These are phyloP conservation scores for Urophycis tenuis DNA, from an alignment of 2,797 vertebrate genomes.

Conservation along the genomic window DNA sequence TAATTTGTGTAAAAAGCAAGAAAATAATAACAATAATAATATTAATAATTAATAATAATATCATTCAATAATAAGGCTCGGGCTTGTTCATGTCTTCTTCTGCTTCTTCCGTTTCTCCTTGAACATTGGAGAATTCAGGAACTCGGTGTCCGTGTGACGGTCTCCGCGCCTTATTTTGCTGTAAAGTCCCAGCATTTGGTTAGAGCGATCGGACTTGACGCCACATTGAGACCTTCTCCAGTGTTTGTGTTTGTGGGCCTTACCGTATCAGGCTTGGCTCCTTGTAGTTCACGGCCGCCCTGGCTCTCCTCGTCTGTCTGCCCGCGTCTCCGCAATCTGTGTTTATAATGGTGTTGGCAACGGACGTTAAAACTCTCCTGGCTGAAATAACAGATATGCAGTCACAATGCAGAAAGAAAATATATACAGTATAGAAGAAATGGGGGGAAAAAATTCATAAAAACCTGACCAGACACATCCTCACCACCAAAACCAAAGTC, in stretches of 20 bases:
- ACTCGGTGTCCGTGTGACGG: constrained; percentile 59
- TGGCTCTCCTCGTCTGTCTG: constrained; percentile 44
- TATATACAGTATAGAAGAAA: too few species aligned
- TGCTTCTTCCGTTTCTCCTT: constrained; percentile 53
- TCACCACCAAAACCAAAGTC: not conserved
- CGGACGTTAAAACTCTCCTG: constrained; percentile 48
- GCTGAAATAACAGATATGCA: constrained; percentile 21
- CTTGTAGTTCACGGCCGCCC: constrained; percentile 59
- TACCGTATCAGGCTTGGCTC: constrained; percentile 68
- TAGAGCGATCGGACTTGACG: not conserved
- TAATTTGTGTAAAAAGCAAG: not conserved
- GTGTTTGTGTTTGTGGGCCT: constrained; percentile 14
- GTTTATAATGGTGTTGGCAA: constrained; percentile 58
- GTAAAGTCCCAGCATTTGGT: constrained; percentile 12
- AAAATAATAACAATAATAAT: too few species aligned
- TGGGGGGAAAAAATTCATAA: too few species aligned
- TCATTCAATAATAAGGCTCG: too few species aligned
- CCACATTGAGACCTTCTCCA: not conserved
- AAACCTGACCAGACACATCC: too few species aligned
- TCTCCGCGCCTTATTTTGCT: constrained; percentile 76
- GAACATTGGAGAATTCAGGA: constrained; percentile 64
- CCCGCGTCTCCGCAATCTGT: constrained; percentile 18
- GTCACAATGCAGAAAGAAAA: too few species aligned
- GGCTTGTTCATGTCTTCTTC: not conserved
- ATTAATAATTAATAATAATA: too few species aligned